Conservation (phyloP, 2,113 vertebrate species). For the pig (Sus scrofa) region T2T-Sscrofa CM000816.6:101183001-101183500, state of each 20-base stretch:
- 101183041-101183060: neutral
- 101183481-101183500: too few relatives aligned
- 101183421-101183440: too few relatives aligned
- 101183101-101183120: neutral
- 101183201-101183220: neutral
- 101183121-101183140: neutral
- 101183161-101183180: neutral
- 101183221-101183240: neutral
- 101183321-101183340: too few relatives aligned
- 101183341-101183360: too few relatives aligned
- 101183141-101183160: slow-evolving; percentile 17
- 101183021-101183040: neutral
- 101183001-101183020: neutral
- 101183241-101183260: neutral
- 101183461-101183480: too few relatives aligned
- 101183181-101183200: neutral
- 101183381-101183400: too few relatives aligned
- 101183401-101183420: too few relatives aligned
- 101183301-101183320: too few relatives aligned
- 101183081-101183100: neutral
- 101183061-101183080: neutral
- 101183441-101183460: too few relatives aligned
- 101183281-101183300: neutral
- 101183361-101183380: too few relatives aligned
- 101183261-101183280: neutral